Conservation (phyloP, 2,113 vertebrate species). For the Zapus hudsonius region DNA sequence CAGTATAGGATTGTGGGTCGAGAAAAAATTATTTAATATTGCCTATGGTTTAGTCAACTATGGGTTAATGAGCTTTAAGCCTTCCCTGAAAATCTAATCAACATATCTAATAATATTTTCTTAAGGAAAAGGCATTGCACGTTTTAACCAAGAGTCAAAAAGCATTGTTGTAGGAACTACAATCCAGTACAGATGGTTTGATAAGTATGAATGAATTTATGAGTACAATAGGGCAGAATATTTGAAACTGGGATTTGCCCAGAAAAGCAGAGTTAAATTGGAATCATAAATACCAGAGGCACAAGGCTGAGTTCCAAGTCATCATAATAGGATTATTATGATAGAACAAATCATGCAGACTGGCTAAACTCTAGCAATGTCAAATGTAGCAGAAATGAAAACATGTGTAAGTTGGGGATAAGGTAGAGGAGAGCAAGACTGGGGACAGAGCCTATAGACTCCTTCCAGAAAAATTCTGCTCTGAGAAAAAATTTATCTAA, state of each 20-base stretch:
- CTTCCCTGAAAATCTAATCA: conserved; percentile 9
- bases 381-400: conserved; percentile 47
- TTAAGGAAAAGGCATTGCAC: conserved; percentile 6
- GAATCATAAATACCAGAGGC: conserved; percentile 29
- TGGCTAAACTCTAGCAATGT: background rate
- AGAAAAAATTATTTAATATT: conserved; percentile 15
- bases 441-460: too few relatives aligned
- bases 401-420: background rate
- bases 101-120: conserved; percentile 16
- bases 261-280: conserved; percentile 4
- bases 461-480: background rate
- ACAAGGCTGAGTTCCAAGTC: conserved; percentile 4
- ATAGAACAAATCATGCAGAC: conserved; percentile 34
- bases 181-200: conserved; percentile 57
- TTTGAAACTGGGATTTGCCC: conserved; percentile 32
- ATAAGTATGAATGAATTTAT: conserved; percentile 37
- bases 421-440: background rate
- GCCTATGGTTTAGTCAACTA: background rate
- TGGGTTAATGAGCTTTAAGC: background rate
- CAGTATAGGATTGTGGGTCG: background rate
- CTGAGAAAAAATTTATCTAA: background rate
- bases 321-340: background rate
- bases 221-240: conserved; percentile 32
- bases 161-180: conserved; percentile 49
- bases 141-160: conserved; percentile 21